Evolutionary conservation across 2,113 vertebrate species (phyloP).

Genomic region (Helogale parvula): DNA sequence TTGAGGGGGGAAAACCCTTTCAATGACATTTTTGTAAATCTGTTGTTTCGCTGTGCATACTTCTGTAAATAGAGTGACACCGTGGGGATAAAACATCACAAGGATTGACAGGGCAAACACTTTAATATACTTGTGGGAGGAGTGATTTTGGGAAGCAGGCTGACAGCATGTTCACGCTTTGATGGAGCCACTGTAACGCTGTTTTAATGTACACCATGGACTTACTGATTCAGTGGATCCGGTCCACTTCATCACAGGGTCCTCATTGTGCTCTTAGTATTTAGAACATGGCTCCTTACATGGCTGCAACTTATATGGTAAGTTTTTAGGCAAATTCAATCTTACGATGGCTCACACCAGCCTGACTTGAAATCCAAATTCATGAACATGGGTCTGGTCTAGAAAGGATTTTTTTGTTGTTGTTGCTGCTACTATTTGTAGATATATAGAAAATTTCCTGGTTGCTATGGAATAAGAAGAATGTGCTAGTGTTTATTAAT

Average conservation of each 20-base stretch:
- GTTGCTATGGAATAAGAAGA: background rate
- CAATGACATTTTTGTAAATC: conserved; percentile 50
- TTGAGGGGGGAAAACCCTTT: background rate
- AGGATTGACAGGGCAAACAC: background rate
- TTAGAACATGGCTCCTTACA: background rate
- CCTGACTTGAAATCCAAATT: background rate
- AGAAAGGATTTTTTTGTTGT: background rate
- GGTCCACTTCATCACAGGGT: background rate
- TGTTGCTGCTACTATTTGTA: background rate
- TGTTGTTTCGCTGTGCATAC: background rate
- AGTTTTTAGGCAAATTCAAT: background rate
- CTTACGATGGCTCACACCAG: background rate
- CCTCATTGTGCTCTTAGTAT: background rate
- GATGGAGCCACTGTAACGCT: background rate
- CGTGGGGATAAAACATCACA: background rate
- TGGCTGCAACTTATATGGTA: background rate
- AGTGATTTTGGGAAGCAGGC: background rate
- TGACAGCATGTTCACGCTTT: background rate
- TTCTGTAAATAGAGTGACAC: conserved; percentile 41
- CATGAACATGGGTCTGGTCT: background rate
- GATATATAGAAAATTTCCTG: background rate
- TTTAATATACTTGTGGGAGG: background rate
- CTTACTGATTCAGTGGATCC: background rate
- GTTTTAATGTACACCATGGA: background rate
- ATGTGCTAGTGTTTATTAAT: background rate